These are phyloP conservation scores for Pseudopipra pipra DNA, from an alignment of 2,113 vertebrate genomes.

Conservation along the genomic window DNA sequence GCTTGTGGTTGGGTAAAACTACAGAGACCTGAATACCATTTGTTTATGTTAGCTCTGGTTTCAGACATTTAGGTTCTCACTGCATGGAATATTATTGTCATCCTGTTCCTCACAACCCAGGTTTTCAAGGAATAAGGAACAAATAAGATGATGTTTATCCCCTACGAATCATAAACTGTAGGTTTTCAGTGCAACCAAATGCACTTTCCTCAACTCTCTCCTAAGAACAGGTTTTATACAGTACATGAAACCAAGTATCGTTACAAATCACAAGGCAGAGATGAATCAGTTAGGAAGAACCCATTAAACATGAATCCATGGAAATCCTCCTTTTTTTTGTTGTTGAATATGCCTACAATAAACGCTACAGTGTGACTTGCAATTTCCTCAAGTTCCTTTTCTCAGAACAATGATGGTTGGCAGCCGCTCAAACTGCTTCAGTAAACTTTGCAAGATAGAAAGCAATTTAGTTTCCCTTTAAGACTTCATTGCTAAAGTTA, in stretches of 20 bases:
- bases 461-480: conserved; percentile 51
- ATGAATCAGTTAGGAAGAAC: conserved; percentile 76
- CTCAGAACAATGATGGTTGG: conserved; percentile 71
- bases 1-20: not conserved
- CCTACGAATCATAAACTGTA: not conserved
- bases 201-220: not conserved
- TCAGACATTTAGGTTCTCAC: not conserved
- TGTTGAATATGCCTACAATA: conserved; percentile 74
- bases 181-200: not conserved
- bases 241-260: conserved; percentile 34
- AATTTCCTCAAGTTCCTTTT: conserved; percentile 70
- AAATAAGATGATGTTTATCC: not conserved
- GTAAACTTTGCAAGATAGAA: conserved; percentile 66
- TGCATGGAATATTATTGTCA: not conserved
- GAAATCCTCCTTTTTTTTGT: conserved; percentile 75
- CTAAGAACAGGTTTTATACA: conserved; percentile 40
- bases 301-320: conserved; percentile 75
- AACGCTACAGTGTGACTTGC: conserved; percentile 68
- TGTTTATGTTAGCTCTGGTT: not conserved
- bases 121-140: not conserved
- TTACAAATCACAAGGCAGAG: conserved; percentile 58
- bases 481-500: conserved; percentile 62
- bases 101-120: not conserved
- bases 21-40: not conserved
- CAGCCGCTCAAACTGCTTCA: conserved; percentile 63